Evolutionary conservation across 2,888 invertebrate genomes (phyloP).

Genomic region (Drosophila niveifrons): DNA sequence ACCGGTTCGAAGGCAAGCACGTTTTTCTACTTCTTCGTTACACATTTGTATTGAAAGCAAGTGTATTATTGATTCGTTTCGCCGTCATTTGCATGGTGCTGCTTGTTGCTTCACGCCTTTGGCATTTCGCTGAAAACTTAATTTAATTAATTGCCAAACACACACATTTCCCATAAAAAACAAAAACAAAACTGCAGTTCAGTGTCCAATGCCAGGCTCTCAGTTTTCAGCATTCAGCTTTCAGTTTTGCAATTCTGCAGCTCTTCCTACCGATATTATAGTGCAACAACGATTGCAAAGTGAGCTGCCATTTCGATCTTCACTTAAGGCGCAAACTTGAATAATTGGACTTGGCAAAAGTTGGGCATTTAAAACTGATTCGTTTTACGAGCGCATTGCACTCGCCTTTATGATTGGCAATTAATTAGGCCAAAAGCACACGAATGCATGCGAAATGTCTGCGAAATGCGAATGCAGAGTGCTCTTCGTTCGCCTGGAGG

Average conservation of each 20-base stretch:
- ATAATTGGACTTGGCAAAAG: constrained; percentile 67
- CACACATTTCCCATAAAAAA: constrained; percentile 66
- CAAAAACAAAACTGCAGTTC: constrained; percentile 14
- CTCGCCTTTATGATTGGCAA: constrained; percentile 80
- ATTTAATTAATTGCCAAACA: constrained; percentile 81
- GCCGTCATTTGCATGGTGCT: constrained; percentile 11
- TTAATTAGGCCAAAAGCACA: constrained; percentile 77
- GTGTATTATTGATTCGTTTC: constrained; percentile 36
- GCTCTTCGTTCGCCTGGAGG: constrained; percentile 53
- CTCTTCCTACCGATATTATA: not conserved
- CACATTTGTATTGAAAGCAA: not conserved
- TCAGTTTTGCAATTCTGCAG: constrained; percentile 3
- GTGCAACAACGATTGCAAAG: not conserved
- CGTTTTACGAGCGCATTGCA: constrained; percentile 78
- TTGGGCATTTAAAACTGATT: constrained; percentile 78
- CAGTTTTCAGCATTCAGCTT: constrained; percentile 22
- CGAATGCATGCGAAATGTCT: constrained; percentile 27
- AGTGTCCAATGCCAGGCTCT: constrained; percentile 18
- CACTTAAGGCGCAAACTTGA: constrained; percentile 79
- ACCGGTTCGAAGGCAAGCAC: not conserved
- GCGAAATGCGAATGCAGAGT: not conserved
- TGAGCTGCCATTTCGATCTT: constrained; percentile 39
- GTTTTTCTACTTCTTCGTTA: too few species aligned
- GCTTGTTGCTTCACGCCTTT: constrained; percentile 78
- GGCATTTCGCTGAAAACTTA: constrained; percentile 80